Percentiles rank a stretch among this genome's conserved stretches.
Evolutionary conservation across 1,140 invertebrate species (phyloP).

Genomic region (Homarus americanus): DNA sequence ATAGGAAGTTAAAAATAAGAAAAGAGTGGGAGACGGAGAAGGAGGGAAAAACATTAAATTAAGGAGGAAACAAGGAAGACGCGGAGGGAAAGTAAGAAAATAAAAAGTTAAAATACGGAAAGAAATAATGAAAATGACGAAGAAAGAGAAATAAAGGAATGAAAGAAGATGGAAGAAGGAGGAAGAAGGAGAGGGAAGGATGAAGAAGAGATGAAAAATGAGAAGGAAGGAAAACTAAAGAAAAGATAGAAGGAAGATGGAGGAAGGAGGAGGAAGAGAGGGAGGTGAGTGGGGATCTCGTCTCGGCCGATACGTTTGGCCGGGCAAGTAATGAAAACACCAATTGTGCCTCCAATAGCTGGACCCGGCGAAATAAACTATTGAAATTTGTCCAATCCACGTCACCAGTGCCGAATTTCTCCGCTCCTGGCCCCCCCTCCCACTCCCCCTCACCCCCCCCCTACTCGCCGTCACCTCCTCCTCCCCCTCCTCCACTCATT

Average conservation of each 20-base stretch:
- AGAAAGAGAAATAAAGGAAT: not conserved
- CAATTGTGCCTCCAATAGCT: constrained; percentile 53
- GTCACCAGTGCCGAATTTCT: constrained; percentile 48
- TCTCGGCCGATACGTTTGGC: constrained; percentile 38
- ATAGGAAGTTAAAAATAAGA: not conserved
- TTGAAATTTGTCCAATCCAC: constrained; percentile 67
- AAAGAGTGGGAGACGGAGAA: not conserved
- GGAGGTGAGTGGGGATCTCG: not conserved
- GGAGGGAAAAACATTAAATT: not conserved
- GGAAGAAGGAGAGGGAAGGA: not conserved
- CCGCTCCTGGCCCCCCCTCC: not conserved
- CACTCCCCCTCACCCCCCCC: not conserved
- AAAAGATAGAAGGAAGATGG: too few relatives aligned
- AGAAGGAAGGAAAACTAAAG: not conserved
- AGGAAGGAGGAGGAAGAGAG: not conserved
- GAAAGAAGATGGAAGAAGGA: not conserved
- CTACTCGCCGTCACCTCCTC: not conserved
- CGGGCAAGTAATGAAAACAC: constrained; percentile 58
- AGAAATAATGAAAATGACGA: not conserved
- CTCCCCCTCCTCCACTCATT: not conserved
- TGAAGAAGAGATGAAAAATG: not conserved
- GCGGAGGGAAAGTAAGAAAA: not conserved
- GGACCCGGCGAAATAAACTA: constrained; percentile 53
- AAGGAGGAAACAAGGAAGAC: too few relatives aligned
- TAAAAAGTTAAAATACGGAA: not conserved